A percentile compares a stretch with the other conserved stretches of the same genome.
phyloP scores from a whole-genome alignment of 2,113 vertebrate species.

The Arvicanthis niloticus region DNA sequence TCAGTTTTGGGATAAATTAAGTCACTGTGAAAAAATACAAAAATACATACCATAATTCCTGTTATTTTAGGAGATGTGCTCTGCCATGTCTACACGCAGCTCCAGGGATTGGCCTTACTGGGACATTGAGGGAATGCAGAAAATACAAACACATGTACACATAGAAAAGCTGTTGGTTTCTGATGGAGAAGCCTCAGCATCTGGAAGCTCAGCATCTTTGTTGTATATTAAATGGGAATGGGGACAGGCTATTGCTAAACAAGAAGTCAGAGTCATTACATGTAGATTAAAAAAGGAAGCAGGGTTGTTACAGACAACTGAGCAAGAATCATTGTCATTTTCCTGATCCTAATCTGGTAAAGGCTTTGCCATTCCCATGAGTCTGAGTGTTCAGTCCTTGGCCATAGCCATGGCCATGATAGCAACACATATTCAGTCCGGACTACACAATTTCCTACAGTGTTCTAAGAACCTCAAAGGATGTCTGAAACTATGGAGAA shows the following conservation, averaged over 20 bases:
- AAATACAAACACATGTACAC: neutral
- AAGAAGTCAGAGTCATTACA: neutral
- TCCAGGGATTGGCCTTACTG: neutral
- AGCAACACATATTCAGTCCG: neutral
- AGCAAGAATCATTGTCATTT: neutral
- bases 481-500: neutral
- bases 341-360: neutral
- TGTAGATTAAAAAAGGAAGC: neutral
- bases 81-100: no score
- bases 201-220: neutral
- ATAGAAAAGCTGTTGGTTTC: neutral
- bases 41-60: neutral
- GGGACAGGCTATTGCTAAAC: neutral
- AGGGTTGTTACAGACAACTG: neutral
- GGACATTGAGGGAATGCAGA: neutral
- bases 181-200: neutral
- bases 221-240: neutral
- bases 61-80: neutral
- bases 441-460: neutral
- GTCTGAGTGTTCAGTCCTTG: neutral
- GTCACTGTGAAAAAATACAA: neutral
- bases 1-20: neutral
- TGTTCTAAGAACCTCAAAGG: neutral
- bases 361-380: neutral
- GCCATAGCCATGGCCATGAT: neutral